Base-by-base conservation (phyloP, 1,140 invertebrate species). In the Scylla paramamosain region DNA sequence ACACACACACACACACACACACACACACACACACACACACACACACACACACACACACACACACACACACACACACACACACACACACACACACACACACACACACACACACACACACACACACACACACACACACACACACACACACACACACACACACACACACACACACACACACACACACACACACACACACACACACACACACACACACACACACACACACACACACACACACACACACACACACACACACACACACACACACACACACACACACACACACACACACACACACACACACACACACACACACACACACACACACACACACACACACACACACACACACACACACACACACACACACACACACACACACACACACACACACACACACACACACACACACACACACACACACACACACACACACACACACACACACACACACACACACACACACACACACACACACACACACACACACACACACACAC, bases 121-220 rank as follows among this genome's bases (percentile, higher is more conserved):
- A 91, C 48, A 91, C 48, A 91, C 28, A 91, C 48, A 91, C 48
- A 91, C 28, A 91, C 48, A 91, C 48, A 91, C 48, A 91, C 48
- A 48, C 46, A 90, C 46, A 90, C 46, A 90, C 32, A 90, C 46
- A 90, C 32, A 90, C 32, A 89, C 87, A 89, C 7, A 29, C n/a
- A 39, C 87, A n/a, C n/a, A n/a, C n/a, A 83, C 82, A 83, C 29
- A 31, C 82, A 7, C n/a, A 83, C 29, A 4, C 29, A 28, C n/a
- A 25, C 83, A 28, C 83, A 91, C 45, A 91, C 45, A 46, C 45
- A 91, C 45, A 91, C 48, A 91, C 25, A 91, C 48, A 91, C 48
- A 91, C 45, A 46, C 48, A 91, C 48, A 91, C 48, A 48, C 48
- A 91, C 45, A 91, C 25, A 91, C 45, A 52, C 48, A 91, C 28